These are phyloP conservation scores for Tursiops truncatus DNA, from an alignment of 2,113 vertebrate species.

Conservation along the genomic window DNA sequence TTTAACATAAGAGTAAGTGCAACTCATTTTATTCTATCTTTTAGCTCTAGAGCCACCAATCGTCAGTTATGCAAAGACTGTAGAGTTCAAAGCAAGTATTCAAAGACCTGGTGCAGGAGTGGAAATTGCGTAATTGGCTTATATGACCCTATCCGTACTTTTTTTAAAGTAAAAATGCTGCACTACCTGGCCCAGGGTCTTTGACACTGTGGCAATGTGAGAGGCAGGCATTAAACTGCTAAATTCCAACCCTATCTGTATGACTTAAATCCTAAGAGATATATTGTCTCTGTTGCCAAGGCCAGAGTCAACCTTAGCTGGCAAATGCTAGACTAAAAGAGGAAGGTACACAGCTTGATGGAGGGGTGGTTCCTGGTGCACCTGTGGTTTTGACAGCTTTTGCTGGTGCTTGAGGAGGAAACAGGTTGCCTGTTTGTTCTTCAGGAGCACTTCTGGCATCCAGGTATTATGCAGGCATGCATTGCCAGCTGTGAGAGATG, in stretches of 20 bases:
- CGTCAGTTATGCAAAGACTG: background rate
- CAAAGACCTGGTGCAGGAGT: background rate
- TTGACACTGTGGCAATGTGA: conserved; percentile 41
- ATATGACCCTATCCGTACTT: background rate
- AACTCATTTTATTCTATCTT: background rate
- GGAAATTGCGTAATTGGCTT: background rate
- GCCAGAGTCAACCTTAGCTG: conserved; percentile 36
- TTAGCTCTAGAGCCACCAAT: background rate
- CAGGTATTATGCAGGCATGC: conserved; percentile 56
- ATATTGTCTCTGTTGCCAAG: conserved; percentile 52
- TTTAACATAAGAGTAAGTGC: background rate
- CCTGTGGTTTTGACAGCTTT: conserved; percentile 27
- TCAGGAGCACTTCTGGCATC: conserved; percentile 73
- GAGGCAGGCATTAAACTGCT: conserved; percentile 37
- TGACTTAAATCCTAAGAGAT: conserved; percentile 71
- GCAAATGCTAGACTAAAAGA: background rate
- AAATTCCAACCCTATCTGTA: conserved; percentile 55
- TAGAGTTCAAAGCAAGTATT: background rate
- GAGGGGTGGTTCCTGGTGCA: conserved; percentile 14
- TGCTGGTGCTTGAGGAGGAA: conserved; percentile 68
- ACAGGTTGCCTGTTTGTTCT: conserved; percentile 71
- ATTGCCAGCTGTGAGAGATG: conserved; percentile 67
- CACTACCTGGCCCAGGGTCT: background rate
- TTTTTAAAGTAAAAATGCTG: conserved; percentile 27
- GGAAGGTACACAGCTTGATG: conserved; percentile 36